These are phyloP conservation scores for Epinephelus cyanopodus DNA, from an alignment of 2,113 vertebrate genomes.

Conservation along the genomic window DNA sequence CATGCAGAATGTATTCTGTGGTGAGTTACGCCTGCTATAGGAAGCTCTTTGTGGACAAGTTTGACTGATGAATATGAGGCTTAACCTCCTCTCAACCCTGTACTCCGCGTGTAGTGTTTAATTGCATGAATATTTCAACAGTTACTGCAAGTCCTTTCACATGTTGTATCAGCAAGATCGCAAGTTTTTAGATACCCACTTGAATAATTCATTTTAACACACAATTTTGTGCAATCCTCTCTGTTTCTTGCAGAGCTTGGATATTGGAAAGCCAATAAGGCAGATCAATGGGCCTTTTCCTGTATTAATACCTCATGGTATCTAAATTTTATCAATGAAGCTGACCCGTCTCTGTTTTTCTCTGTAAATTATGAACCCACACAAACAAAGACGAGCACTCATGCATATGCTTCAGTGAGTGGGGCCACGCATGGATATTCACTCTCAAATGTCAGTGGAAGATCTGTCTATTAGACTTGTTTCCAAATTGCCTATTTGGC, in stretches of 20 bases:
- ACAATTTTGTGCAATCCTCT: slow-evolving; percentile 14
- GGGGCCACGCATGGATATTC: slow-evolving; percentile 20
- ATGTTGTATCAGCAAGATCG: slow-evolving; percentile 68
- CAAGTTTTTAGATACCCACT: slow-evolving; percentile 51
- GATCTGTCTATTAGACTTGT: slow-evolving; percentile 20
- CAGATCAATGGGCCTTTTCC: slow-evolving; percentile 12
- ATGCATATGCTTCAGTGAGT: slow-evolving; percentile 13
- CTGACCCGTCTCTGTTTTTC: neutral
- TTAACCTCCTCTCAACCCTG: slow-evolving; percentile 44
- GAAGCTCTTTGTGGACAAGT: slow-evolving; percentile 16
- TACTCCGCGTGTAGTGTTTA: slow-evolving; percentile 51
- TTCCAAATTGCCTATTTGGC: slow-evolving; percentile 56
- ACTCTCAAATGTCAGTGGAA: slow-evolving; percentile 68
- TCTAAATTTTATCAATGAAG: neutral
- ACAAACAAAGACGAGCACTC: slow-evolving; percentile 9
- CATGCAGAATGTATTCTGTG: neutral
- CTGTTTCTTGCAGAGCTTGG: neutral
- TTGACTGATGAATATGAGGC: slow-evolving; percentile 35
- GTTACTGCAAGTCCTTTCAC: slow-evolving; percentile 51
- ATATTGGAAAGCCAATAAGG: slow-evolving; percentile 7
- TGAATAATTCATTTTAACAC: slow-evolving; percentile 62
- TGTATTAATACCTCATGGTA: neutral
- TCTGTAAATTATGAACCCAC: slow-evolving; percentile 11
- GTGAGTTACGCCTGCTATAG: neutral
- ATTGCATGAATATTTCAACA: slow-evolving; percentile 77